Conservation (phyloP, 1,140 invertebrate genomes). For the Rhopalosiphum padi region DNA sequence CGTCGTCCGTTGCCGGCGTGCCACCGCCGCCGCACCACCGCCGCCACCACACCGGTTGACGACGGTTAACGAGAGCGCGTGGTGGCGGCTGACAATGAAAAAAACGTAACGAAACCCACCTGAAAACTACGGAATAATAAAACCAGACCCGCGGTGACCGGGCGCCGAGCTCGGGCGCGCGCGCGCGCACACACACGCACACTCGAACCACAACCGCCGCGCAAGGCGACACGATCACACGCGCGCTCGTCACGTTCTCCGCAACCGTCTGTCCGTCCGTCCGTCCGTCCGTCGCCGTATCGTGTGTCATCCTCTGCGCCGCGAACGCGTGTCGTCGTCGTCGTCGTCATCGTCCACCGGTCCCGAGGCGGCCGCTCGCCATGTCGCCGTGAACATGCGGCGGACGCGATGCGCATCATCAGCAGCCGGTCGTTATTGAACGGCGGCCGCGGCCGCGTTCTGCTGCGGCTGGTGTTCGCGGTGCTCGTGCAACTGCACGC, state of each 20-base stretch:
- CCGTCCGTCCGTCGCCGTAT: not conserved
- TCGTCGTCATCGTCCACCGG: not conserved
- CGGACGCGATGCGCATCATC: not conserved
- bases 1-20: not conserved
- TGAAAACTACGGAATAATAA: not conserved
- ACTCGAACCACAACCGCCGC: not conserved
- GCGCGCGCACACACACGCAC: not conserved
- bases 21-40: not conserved
- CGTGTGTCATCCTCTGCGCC: not conserved
- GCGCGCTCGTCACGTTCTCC: not conserved
- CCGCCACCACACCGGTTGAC: not conserved
- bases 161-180: not conserved
- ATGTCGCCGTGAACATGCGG: slow-evolving; percentile 1
- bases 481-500: not conserved
- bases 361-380: not conserved
- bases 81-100: not conserved
- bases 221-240: not conserved
- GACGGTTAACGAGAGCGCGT: not conserved
- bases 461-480: not conserved
- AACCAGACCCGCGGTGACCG: not conserved
- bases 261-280: not conserved
- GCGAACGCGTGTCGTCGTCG: not conserved
- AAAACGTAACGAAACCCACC: slow-evolving; percentile 16
- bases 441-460: not conserved
- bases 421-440: slow-evolving; percentile 16